Evolutionary conservation across 2,113 vertebrate species (phyloP).

Genomic region (Monopterus albus): DNA sequence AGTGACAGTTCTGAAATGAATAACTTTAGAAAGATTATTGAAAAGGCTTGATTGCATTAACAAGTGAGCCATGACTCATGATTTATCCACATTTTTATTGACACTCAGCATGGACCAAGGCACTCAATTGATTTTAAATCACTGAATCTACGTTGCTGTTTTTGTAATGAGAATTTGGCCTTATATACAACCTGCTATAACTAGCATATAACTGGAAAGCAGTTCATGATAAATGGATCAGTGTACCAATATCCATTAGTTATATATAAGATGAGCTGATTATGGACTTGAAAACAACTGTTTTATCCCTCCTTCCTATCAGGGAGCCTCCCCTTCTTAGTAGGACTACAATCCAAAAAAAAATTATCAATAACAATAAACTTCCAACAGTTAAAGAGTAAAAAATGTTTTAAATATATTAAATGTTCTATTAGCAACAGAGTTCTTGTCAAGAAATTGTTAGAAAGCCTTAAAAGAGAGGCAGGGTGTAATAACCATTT

Average conservation of each 20-base stretch:
- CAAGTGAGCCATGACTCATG: conserved; percentile 20
- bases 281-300: conserved; percentile 45
- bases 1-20: conserved; percentile 11
- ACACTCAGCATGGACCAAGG: conserved; percentile 70
- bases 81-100: conserved; percentile 69
- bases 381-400: conserved; percentile 71
- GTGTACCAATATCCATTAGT: conserved; percentile 48
- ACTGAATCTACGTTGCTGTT: conserved; percentile 36
- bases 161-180: conserved; percentile 21
- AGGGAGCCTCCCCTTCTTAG: conserved; percentile 46
- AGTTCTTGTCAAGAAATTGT: conserved; percentile 67
- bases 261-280: conserved; percentile 56
- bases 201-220: conserved; percentile 29
- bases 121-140: conserved; percentile 65
- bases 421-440: conserved; percentile 81
- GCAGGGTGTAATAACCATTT: conserved; percentile 45
- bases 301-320: no score
- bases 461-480: conserved; percentile 68
- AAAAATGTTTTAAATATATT: conserved; percentile 81
- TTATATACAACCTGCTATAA: conserved; percentile 47
- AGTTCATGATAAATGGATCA: conserved; percentile 53
- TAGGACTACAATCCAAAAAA: conserved; percentile 61
- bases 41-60: not conserved
- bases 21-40: not conserved
- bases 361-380: conserved; percentile 62